These are phyloP conservation scores for Petrolisthes cinctipes DNA, from an alignment of 2,888 invertebrate species.

Conservation along the genomic window DNA sequence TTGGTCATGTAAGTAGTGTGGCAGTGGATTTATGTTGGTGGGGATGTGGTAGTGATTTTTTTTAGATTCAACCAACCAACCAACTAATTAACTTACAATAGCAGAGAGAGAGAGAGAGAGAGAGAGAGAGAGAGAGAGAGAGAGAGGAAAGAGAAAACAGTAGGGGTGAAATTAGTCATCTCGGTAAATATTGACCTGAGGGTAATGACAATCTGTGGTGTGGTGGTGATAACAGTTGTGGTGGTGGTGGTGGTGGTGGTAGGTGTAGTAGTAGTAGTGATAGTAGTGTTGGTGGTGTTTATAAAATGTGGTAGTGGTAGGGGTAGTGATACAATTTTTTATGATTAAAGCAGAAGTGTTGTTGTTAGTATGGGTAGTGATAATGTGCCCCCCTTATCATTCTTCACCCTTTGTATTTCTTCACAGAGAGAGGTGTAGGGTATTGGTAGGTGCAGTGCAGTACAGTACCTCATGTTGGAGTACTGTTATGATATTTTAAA, in stretches of 20 bases:
- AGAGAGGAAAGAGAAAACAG: background rate
- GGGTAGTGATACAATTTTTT: background rate
- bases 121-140: background rate
- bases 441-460: background rate
- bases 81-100: conserved; percentile 9
- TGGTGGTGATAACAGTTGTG: conserved; percentile 17
- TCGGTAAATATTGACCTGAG: conserved; percentile 7
- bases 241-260: background rate
- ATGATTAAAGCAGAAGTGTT: background rate
- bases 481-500: background rate
- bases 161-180: background rate
- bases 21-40: too few species aligned
- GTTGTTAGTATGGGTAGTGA: background rate
- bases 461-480: background rate
- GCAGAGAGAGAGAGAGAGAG: conserved; percentile 12
- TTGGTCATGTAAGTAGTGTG: too few species aligned
- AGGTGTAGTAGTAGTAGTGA: background rate
- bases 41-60: too few species aligned
- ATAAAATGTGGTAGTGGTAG: background rate
- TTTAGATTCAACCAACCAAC: too few species aligned
- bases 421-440: background rate
- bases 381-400: background rate
- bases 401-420: background rate
- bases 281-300: background rate
- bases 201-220: background rate